A percentile compares a stretch with the other conserved stretches of the same genome.
Conservation (phyloP, 2,888 invertebrate genomes). For the Cabera pusaria region DNA sequence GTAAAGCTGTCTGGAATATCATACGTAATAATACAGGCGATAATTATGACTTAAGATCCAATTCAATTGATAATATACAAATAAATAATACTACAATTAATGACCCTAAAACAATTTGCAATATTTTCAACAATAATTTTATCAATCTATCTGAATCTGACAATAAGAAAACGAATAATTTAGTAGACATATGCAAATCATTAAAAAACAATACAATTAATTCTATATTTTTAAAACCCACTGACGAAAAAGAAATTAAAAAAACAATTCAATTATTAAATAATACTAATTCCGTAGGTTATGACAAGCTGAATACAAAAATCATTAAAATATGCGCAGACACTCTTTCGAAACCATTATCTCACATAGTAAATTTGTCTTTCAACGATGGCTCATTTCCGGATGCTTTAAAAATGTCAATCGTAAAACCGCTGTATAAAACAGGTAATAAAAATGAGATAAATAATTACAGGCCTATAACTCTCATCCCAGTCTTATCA, state of each 20-base stretch:
- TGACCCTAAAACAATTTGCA: neutral
- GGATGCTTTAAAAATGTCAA: neutral
- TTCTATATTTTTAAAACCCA: neutral
- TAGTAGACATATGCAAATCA: neutral
- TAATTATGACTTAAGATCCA: neutral
- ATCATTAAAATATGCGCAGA: neutral
- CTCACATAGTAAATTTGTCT: slow-evolving; percentile 1
- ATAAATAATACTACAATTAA: neutral
- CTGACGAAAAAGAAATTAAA: neutral
- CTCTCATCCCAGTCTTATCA: slow-evolving; percentile 1
- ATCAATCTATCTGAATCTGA: neutral
- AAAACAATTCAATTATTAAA: neutral
- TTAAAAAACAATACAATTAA: neutral
- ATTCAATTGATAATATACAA: neutral
- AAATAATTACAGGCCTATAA: slow-evolving; percentile 1
- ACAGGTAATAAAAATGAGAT: neutral
- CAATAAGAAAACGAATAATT: neutral
- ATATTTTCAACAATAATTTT: neutral
- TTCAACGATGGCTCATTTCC: slow-evolving; percentile 2
- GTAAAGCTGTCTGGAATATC: neutral
- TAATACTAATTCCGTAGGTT: neutral
- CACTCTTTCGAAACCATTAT: neutral
- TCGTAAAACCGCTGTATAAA: slow-evolving; percentile 1
- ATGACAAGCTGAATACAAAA: neutral
- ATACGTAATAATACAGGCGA: neutral